A percentile compares a stretch with the other conserved stretches of the same genome.
phyloP scores from a whole-genome alignment of 2,113 vertebrate species.

The Xiphophorus couchianus region DNA sequence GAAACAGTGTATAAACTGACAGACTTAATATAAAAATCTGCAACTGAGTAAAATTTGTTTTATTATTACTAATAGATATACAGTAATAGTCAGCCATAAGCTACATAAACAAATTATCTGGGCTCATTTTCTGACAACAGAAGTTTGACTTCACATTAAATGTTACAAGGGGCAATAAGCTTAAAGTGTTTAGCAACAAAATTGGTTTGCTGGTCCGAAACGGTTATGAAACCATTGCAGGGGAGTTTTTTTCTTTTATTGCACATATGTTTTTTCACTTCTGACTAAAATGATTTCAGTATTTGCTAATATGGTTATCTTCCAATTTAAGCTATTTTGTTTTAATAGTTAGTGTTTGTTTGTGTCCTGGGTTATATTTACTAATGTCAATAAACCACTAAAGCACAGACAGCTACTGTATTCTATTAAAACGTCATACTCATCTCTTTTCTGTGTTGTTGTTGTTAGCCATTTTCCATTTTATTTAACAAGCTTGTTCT shows the following conservation, averaged over 20 bases:
- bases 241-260: neutral
- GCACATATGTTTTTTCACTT: neutral
- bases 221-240: neutral
- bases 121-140: neutral
- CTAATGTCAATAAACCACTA: too few relatives aligned
- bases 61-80: neutral
- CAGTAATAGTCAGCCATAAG: neutral
- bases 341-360: too few relatives aligned
- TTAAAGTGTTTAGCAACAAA: neutral
- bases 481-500: too few relatives aligned
- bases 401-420: too few relatives aligned
- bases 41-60: neutral
- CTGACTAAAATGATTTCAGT: neutral
- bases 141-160: conserved; percentile 3
- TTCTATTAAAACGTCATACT: too few relatives aligned
- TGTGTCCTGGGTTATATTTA: too few relatives aligned
- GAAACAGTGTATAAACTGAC: too few relatives aligned
- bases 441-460: too few relatives aligned
- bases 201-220: neutral
- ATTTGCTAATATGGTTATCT: neutral
- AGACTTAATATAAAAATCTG: neutral
- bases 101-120: neutral
- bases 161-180: neutral
- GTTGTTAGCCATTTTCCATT: too few relatives aligned
- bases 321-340: neutral